phyloP scores from a whole-genome alignment of 2,888 invertebrate species.

The Caenorhabditis panamensis region DNA sequence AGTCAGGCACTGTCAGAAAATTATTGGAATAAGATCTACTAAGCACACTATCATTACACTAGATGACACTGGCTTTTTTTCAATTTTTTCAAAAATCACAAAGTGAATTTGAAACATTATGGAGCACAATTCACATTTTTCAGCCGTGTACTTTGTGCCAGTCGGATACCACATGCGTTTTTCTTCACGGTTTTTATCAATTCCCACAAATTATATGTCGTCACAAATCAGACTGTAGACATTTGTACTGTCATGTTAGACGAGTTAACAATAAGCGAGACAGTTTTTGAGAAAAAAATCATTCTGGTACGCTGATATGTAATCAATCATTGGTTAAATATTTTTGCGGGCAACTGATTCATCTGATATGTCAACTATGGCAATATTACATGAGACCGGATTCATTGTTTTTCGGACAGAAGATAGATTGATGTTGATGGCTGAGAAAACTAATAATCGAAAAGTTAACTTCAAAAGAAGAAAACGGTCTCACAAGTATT shows the following conservation, averaged over 20 bases:
- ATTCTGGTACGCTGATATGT: constrained; percentile 30
- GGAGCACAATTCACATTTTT: neutral
- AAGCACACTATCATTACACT: constrained; percentile 40
- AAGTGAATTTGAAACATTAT: constrained; percentile 25
- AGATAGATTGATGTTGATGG: constrained; percentile 55
- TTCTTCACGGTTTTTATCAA: constrained; percentile 48
- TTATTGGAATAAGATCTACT: constrained; percentile 37
- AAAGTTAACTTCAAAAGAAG: constrained; percentile 24
- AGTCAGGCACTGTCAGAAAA: constrained; percentile 48
- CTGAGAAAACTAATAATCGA: constrained; percentile 45
- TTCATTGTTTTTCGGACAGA: constrained; percentile 61
- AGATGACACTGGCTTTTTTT: constrained; percentile 52
- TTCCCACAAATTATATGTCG: constrained; percentile 44
- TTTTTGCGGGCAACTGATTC: constrained; percentile 54
- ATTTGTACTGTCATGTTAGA: constrained; percentile 56
- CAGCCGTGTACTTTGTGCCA: constrained; percentile 44
- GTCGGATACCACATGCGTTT: constrained; percentile 35
- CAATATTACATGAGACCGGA: constrained; percentile 57
- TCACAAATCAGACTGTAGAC: constrained; percentile 45
- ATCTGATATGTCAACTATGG: constrained; percentile 59
- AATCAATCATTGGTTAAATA: constrained; percentile 18
- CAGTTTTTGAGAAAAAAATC: constrained; percentile 45
- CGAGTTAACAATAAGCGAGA: constrained; percentile 49
- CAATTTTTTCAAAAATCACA: constrained; percentile 55
- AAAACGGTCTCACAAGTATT: constrained; percentile 4